Conservation (phyloP, 2,888 invertebrate species). For the Parnassius apollo region DNA sequence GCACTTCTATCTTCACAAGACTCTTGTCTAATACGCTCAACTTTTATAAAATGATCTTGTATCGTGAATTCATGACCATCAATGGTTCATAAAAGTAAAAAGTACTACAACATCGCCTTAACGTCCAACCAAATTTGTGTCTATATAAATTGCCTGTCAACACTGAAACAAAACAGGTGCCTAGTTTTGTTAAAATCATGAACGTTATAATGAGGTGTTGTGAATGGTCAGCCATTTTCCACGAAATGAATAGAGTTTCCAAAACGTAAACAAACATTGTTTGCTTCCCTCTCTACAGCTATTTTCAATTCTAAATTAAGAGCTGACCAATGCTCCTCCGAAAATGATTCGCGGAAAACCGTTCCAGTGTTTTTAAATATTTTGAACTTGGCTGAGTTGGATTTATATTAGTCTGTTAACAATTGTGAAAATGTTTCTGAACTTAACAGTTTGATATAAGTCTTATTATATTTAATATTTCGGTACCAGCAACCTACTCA, state of each 20-base stretch:
- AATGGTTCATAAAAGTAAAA: too few species aligned
- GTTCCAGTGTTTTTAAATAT: background rate
- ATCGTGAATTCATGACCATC: too few species aligned
- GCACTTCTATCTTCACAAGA: too few species aligned
- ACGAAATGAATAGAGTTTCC: constrained; percentile 30
- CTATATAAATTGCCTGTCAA: background rate
- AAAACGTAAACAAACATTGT: constrained; percentile 31
- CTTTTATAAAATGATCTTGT: too few species aligned
- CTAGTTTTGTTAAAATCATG: background rate
- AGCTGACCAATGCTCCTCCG: constrained; percentile 24
- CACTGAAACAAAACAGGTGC: background rate
- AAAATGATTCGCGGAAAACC: constrained; percentile 20
- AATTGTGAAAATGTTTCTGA: background rate
- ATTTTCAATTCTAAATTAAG: constrained; percentile 33
- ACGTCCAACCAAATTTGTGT: background rate
- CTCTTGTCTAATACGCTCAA: too few species aligned
- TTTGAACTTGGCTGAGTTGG: background rate
- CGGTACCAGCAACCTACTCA: too few species aligned
- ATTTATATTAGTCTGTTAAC: background rate
- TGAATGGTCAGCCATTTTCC: constrained; percentile 22
- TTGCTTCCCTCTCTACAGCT: constrained; percentile 18
- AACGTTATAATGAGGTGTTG: constrained; percentile 18
- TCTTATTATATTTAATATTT: too few species aligned
- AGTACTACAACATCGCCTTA: too few species aligned
- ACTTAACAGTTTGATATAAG: too few species aligned